Conservation (phyloP, 1,140 invertebrate species). For the Aphelenchoides fujianensis region DNA sequence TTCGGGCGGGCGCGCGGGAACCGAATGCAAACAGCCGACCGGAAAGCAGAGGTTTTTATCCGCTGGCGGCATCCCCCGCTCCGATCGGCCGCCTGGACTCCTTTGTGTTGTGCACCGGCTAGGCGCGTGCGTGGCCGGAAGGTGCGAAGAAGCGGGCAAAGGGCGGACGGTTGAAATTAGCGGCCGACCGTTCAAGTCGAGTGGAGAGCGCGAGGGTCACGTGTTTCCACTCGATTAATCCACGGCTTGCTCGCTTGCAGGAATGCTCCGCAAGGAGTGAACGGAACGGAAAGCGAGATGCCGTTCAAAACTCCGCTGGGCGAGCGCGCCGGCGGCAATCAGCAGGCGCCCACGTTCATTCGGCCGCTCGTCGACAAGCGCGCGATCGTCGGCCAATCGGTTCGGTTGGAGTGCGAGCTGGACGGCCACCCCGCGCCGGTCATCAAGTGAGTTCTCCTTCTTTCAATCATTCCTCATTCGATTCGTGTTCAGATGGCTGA, state of each 20-base stretch:
- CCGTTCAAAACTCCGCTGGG: constrained; percentile 55
- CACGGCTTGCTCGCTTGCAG: no score
- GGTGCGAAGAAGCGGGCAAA: no score
- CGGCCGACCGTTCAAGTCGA: no score
- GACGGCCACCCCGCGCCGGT: constrained; percentile 58
- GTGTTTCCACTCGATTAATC: neutral
- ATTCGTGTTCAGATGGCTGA: no score
- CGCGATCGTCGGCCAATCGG: constrained; percentile 55
- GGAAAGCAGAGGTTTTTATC: no score
- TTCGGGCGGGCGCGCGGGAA: neutral
- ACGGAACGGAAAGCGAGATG: no score
- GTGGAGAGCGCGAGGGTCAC: no score
- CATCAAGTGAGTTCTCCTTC: constrained; percentile 39
- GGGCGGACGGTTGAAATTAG: no score
- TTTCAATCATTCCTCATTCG: constrained; percentile 45
- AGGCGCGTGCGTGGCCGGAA: no score
- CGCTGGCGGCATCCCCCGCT: no score
- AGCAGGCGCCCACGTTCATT: constrained; percentile 50
- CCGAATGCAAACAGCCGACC: no score
- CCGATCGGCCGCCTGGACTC: neutral
- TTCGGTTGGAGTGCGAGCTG: constrained; percentile 59
- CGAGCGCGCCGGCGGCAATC: constrained; percentile 51
- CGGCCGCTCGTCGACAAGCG: constrained; percentile 24
- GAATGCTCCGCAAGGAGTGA: no score
- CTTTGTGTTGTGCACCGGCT: neutral